phyloP scores from a whole-genome alignment of 2,113 vertebrate genomes.

The Phalacrocorax aristotelis region DNA sequence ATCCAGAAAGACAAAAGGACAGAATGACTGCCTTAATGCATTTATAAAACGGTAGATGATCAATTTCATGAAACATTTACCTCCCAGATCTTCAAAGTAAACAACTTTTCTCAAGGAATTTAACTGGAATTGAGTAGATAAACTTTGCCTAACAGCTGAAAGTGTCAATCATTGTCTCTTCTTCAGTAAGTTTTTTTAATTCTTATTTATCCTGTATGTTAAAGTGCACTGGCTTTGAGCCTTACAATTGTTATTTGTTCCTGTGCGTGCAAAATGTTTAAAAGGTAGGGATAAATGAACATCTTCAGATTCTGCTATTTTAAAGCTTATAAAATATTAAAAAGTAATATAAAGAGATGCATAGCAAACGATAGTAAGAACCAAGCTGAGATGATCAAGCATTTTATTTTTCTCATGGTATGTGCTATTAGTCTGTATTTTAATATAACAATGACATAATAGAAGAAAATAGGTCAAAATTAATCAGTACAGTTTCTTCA shows the following conservation, averaged over 20 bases:
- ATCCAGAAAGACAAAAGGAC: background rate
- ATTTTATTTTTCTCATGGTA: slow-evolving; percentile 36
- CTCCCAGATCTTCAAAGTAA: background rate
- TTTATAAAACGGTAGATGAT: background rate
- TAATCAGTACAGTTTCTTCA: background rate
- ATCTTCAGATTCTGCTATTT: slow-evolving; percentile 12
- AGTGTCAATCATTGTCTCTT: background rate
- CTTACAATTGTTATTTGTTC: background rate
- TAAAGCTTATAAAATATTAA: slow-evolving; percentile 50
- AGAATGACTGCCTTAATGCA: background rate
- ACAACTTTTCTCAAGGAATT: background rate
- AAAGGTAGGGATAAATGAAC: background rate
- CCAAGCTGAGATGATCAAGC: slow-evolving; percentile 22
- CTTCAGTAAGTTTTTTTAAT: background rate
- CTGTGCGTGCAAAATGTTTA: background rate
- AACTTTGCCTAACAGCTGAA: background rate
- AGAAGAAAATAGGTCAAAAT: slow-evolving; percentile 24
- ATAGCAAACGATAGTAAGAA: background rate
- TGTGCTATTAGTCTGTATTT: slow-evolving; percentile 12
- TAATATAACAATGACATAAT: background rate
- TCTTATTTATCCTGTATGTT: background rate
- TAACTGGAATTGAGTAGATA: background rate
- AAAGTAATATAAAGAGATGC: background rate
- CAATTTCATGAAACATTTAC: background rate
- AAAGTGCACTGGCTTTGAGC: background rate